Percentiles rank a stretch among this genome's conserved stretches.
Evolutionary conservation across 2,888 invertebrate species (phyloP).

Genomic region (Clunio marinus): DNA sequence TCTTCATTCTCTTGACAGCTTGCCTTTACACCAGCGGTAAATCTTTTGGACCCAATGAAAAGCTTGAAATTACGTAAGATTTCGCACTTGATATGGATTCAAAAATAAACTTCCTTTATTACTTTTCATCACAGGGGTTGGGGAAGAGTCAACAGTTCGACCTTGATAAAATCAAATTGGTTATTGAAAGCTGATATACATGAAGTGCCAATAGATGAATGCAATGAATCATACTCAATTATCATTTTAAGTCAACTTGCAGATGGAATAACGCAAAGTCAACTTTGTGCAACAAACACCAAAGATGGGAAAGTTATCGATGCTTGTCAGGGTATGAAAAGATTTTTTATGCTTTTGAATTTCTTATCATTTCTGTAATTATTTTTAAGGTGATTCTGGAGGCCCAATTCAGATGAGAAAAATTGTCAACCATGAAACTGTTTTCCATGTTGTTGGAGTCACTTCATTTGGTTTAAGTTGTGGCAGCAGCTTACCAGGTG

Average conservation of each 20-base stretch:
- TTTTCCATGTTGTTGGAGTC: slow-evolving; percentile 44
- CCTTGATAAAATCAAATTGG: neutral
- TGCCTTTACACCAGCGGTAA: too few species aligned
- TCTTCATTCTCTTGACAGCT: too few species aligned
- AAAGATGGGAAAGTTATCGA: neutral
- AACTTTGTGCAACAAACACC: neutral
- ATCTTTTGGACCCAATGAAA: too few species aligned
- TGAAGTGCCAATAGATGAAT: neutral
- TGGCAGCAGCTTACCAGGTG: slow-evolving; percentile 45
- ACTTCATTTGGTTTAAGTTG: slow-evolving; percentile 46
- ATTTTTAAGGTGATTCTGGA: slow-evolving; percentile 45
- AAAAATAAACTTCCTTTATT: neutral
- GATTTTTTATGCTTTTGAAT: neutral
- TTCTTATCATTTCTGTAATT: neutral
- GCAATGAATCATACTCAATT: neutral
- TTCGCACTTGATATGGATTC: neutral
- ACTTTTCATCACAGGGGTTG: neutral
- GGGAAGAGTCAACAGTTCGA: neutral
- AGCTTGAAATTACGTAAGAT: too few species aligned
- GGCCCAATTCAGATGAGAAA: slow-evolving; percentile 41
- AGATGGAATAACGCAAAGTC: neutral
- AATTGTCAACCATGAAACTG: neutral
- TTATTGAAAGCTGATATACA: neutral
- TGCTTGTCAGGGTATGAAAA: slow-evolving; percentile 19
- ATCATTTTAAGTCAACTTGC: neutral